phyloP scores from a whole-genome alignment of 2,797 vertebrate genomes.

The Chrosomus eos region DNA sequence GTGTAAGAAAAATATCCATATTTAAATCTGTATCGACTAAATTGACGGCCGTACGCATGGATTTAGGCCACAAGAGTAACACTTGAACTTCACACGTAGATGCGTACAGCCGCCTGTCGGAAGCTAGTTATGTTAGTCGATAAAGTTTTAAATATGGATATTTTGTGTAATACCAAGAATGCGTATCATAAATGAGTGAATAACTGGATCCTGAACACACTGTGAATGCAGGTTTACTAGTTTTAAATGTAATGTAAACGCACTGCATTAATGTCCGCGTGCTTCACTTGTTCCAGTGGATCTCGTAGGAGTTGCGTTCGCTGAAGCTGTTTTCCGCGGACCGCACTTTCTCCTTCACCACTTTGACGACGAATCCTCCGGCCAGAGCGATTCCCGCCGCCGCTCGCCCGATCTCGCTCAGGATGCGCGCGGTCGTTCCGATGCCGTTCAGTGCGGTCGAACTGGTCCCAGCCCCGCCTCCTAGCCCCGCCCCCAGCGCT shows the following conservation, averaged over 20 bases:
- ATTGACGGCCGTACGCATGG: too few relatives aligned
- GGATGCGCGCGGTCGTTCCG: constrained; percentile 52
- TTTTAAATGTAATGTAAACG: too few relatives aligned
- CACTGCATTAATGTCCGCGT: background rate
- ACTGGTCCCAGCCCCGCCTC: constrained; percentile 42
- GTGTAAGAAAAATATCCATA: too few relatives aligned
- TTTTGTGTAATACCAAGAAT: too few relatives aligned
- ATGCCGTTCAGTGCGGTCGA: constrained; percentile 13
- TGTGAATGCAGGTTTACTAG: background rate
- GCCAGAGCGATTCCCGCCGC: constrained; percentile 69
- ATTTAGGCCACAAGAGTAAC: too few relatives aligned
- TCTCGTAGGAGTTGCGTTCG: constrained; percentile 74
- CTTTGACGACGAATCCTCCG: constrained; percentile 74
- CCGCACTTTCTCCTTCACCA: constrained; percentile 76
- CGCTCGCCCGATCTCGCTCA: constrained; percentile 74
- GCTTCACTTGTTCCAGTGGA: constrained; percentile 77
- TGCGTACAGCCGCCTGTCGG: too few relatives aligned
- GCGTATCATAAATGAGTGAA: too few relatives aligned
- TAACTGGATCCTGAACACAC: too few relatives aligned
- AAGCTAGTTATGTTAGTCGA: too few relatives aligned
- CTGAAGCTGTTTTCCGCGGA: constrained; percentile 61
- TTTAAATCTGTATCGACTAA: too few relatives aligned
- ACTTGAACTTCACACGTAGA: too few relatives aligned
- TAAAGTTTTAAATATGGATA: too few relatives aligned
- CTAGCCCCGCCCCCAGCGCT: constrained; percentile 66